phyloP scores from a whole-genome alignment of 2,888 invertebrate species.

The Lasiommata megera region DNA sequence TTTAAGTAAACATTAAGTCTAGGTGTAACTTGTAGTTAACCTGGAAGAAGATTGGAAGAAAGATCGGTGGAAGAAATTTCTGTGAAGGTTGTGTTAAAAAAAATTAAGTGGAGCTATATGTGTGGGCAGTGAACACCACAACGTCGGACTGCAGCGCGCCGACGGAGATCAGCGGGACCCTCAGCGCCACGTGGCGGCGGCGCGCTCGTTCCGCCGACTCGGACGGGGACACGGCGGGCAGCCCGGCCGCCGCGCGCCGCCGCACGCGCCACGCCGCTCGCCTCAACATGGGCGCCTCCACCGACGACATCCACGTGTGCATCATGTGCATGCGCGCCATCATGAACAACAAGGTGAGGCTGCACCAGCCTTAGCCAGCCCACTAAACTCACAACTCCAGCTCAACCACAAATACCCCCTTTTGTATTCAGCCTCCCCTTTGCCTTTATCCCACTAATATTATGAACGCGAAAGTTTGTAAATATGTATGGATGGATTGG shows the following conservation, averaged over 20 bases:
- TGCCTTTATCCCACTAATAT: too few species aligned
- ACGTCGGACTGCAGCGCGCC: slow-evolving; percentile 68
- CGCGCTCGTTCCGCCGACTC: slow-evolving; percentile 61
- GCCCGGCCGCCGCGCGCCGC: slow-evolving; percentile 75
- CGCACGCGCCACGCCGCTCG: slow-evolving; percentile 92
- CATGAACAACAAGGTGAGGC: slow-evolving; percentile 98
- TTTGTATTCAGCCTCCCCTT: too few species aligned
- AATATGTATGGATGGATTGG: too few species aligned
- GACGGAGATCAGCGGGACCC: slow-evolving; percentile 53
- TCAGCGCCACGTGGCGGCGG: slow-evolving; percentile 66
- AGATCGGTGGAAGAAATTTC: too few species aligned
- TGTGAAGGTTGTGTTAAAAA: neutral
- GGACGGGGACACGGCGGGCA: slow-evolving; percentile 58
- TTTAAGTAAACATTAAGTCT: too few species aligned
- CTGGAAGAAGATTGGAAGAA: too few species aligned
- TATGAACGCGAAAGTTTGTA: too few species aligned
- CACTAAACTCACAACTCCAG: too few species aligned
- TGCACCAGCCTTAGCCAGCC: too few species aligned
- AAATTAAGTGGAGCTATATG: too few species aligned
- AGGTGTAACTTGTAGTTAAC: too few species aligned
- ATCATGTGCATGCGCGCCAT: slow-evolving; percentile 99
- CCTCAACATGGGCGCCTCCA: slow-evolving; percentile 96
- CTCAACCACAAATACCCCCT: too few species aligned
- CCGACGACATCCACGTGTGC: slow-evolving; percentile 99
- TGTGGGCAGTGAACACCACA: slow-evolving; percentile 58